A percentile compares a stretch with the other conserved stretches of the same genome.
These are phyloP conservation scores for Amblyraja radiata DNA, from an alignment of 2,797 vertebrate genomes.

Conservation along the genomic window DNA sequence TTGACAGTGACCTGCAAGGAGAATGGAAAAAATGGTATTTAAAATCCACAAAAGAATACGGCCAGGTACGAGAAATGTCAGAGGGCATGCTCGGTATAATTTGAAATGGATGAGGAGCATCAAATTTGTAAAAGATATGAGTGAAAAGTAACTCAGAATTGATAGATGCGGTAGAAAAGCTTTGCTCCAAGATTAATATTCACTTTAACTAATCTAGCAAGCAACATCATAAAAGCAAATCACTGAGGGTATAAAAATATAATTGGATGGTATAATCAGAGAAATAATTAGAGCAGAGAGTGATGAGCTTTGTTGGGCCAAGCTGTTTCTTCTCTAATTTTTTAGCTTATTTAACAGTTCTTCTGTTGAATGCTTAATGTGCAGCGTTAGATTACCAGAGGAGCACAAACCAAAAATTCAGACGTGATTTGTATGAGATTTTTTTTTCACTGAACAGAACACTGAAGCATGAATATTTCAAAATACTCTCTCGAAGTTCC, in stretches of 20 bases:
- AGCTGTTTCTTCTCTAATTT: not conserved
- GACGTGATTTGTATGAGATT: not conserved
- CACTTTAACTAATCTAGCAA: constrained; percentile 8
- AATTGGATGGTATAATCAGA: not conserved
- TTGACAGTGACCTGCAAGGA: not conserved
- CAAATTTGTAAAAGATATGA: not conserved
- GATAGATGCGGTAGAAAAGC: not conserved
- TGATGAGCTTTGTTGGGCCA: not conserved
- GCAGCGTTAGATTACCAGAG: not conserved
- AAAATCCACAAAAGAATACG: not conserved
- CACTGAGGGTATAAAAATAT: constrained; percentile 11
- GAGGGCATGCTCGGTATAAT: not conserved
- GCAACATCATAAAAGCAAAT: not conserved
- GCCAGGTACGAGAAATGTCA: not conserved
- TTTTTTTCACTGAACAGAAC: not conserved
- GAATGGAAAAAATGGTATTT: not conserved
- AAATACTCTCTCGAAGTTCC: not conserved
- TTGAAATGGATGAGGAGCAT: constrained; percentile 13
- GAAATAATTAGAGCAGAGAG: not conserved
- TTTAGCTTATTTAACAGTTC: not conserved
- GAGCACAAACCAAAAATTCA: not conserved
- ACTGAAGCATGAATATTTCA: not conserved
- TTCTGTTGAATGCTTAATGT: not conserved
- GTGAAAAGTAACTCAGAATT: constrained; percentile 10
- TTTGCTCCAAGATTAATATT: not conserved